A percentile compares a stretch with the other conserved stretches of the same genome.
phyloP scores from a whole-genome alignment of 2,888 invertebrate species.

The Bugulina stolonifera region DNA sequence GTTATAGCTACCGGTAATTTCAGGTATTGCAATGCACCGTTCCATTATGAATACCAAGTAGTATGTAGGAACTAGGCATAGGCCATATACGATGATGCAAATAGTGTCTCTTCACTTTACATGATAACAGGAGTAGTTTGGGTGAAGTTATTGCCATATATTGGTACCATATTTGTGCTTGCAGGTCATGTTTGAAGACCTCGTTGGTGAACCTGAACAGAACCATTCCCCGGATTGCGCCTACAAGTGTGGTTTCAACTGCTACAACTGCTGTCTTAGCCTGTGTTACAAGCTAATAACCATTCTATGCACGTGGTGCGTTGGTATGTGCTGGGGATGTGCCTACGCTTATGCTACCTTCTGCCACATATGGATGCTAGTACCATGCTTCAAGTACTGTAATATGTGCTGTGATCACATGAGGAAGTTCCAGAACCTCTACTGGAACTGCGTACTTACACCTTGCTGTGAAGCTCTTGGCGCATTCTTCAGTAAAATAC shows the following conservation, averaged over 20 bases:
- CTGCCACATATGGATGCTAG: slow-evolving; percentile 66
- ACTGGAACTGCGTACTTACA: slow-evolving; percentile 60
- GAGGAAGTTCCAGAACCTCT: slow-evolving; percentile 59
- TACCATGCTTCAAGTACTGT: slow-evolving; percentile 63
- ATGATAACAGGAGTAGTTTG: too few species aligned
- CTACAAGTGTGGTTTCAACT: slow-evolving; percentile 63
- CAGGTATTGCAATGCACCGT: too few species aligned
- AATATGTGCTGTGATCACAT: slow-evolving; percentile 64
- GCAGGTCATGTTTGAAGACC: slow-evolving; percentile 54
- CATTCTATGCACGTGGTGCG: slow-evolving; percentile 63
- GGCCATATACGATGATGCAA: too few species aligned
- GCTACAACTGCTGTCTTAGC: slow-evolving; percentile 63
- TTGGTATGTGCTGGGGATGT: slow-evolving; percentile 59
- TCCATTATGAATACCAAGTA: too few species aligned
- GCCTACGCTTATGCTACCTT: slow-evolving; percentile 56
- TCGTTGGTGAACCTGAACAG: slow-evolving; percentile 36
- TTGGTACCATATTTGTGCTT: slow-evolving; percentile 18
- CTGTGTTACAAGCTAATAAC: slow-evolving; percentile 65
- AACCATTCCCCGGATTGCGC: slow-evolving; percentile 60
- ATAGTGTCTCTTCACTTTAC: too few species aligned
- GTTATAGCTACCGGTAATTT: too few species aligned
- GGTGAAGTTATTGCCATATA: too few species aligned
- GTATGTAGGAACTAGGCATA: too few species aligned
- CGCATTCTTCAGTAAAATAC: slow-evolving; percentile 55
- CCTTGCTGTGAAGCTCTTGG: slow-evolving; percentile 63